Evolutionary conservation across 2,888 invertebrate species (phyloP).

Genomic region (Melanostoma mellinum): DNA sequence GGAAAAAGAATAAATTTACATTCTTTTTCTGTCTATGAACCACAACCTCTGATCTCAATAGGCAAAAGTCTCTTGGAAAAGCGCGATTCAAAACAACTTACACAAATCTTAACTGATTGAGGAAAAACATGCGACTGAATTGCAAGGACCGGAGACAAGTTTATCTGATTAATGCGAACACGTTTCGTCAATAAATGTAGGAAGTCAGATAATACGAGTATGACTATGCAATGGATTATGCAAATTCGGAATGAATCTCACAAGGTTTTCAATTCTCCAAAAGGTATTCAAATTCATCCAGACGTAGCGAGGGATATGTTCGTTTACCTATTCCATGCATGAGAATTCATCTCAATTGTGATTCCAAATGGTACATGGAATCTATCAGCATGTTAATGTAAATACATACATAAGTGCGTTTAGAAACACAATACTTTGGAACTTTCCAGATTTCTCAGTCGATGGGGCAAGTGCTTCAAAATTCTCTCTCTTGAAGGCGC

Average conservation of each 20-base stretch:
- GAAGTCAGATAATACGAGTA: slow-evolving; percentile 24
- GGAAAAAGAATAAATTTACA: no score
- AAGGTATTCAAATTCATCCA: slow-evolving; percentile 14
- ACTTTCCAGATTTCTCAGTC: no score
- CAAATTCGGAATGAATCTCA: slow-evolving; percentile 45
- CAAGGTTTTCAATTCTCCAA: slow-evolving; percentile 15
- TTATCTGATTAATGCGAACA: slow-evolving; percentile 46
- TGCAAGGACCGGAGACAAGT: neutral
- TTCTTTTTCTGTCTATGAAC: no score
- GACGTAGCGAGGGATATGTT: neutral
- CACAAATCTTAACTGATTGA: no score
- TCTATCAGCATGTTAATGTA: slow-evolving; percentile 39
- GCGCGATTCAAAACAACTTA: no score
- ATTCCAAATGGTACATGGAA: slow-evolving; percentile 14
- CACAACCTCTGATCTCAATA: no score
- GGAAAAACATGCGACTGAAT: no score
- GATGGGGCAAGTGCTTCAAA: no score
- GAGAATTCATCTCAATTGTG: neutral
- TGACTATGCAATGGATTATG: slow-evolving; percentile 50
- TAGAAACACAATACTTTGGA: neutral
- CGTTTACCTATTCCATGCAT: neutral
- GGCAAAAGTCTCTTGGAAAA: no score
- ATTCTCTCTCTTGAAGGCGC: no score
- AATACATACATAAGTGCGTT: neutral
- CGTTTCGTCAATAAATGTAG: slow-evolving; percentile 31